Evolutionary conservation across 2,113 vertebrate species (phyloP).

Genomic region (Chionomys nivalis): DNA sequence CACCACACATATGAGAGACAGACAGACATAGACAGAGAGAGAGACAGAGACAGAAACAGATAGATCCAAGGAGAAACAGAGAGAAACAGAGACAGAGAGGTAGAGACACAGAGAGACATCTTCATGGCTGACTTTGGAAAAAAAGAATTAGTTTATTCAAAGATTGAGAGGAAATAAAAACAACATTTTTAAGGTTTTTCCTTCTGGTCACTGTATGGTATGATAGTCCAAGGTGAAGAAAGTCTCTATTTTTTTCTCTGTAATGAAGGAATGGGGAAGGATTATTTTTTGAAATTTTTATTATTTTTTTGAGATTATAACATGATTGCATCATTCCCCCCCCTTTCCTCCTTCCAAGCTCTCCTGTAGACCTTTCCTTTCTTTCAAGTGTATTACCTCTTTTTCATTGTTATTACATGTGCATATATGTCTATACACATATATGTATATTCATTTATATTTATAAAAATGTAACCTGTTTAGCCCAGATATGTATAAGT

Average conservation of each 20-base stretch:
- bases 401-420: neutral
- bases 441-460: neutral
- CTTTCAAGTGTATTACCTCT: neutral
- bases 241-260: neutral
- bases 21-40: no score
- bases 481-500: no score
- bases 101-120: constrained; percentile 62
- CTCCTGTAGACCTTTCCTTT: neutral
- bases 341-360: neutral
- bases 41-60: constrained; percentile 34
- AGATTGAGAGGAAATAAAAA: constrained; percentile 17
- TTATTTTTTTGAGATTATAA: neutral
- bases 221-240: neutral
- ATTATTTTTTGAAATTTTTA: neutral
- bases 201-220: neutral
- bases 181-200: neutral
- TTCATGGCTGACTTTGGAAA: constrained; percentile 87
- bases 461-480: neutral
- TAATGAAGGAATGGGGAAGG: neutral
- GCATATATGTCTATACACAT: neutral
- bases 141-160: constrained; percentile 87
- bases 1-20: neutral
- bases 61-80: no score
- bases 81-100: neutral
- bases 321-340: neutral